Evolutionary conservation across 23 tunicate species (phyloP).

Genomic region (Oikopleura dioica): DNA sequence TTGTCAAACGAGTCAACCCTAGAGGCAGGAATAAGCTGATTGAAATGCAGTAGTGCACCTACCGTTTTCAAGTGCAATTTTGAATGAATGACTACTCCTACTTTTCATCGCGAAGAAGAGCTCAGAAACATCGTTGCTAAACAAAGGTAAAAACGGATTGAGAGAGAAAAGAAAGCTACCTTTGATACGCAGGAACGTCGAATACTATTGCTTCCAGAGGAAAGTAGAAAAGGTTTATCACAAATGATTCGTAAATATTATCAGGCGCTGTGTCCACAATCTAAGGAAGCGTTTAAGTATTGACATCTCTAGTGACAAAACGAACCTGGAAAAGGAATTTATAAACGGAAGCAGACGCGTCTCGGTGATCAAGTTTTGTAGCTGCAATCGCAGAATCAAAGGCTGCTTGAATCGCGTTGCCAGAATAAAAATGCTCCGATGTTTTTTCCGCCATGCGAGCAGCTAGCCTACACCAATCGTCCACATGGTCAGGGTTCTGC

Average conservation of each 20-base stretch:
- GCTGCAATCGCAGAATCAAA: conserved; percentile 51
- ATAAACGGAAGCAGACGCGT: conserved; percentile 60
- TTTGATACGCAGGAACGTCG: conserved; percentile 1
- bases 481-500: conserved; percentile 82
- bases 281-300: not conserved
- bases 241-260: not conserved
- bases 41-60: not conserved
- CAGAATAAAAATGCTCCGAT: conserved; percentile 22
- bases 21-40: not conserved
- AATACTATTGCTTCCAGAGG: not conserved
- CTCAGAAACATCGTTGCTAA: not conserved
- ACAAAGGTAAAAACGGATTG: no score
- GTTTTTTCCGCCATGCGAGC: conserved; percentile 11
- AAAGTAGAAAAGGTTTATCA: not conserved
- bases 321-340: conserved; percentile 29
- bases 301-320: not conserved
- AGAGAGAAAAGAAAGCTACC: no score
- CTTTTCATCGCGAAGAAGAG: not conserved
- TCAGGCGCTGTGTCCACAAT: conserved; percentile 2
- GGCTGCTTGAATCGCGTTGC: conserved; percentile 29
- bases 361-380: conserved; percentile 41
- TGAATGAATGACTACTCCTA: not conserved
- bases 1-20: not conserved
- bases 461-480: conserved; percentile 65
- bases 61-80: not conserved